Conservation (phyloP, 1,140 invertebrate species). For the Cyphomyrmex costatus region DNA sequence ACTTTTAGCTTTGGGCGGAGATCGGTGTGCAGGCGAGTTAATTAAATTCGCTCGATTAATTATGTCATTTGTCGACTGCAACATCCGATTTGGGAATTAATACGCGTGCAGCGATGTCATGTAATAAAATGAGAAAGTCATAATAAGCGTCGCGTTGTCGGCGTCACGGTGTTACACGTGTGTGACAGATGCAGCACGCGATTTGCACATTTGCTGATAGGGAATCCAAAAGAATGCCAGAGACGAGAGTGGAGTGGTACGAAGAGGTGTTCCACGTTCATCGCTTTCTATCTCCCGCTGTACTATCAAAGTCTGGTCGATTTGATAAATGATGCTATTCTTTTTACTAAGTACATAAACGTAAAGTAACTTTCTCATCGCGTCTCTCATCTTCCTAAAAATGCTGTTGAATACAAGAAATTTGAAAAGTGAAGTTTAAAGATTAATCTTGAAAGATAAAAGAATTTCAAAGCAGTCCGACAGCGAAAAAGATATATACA, state of each 20-base stretch:
- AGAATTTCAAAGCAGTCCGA: neutral
- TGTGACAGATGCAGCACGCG: conserved; percentile 55
- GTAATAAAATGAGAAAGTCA: conserved; percentile 63
- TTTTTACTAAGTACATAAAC: conserved; percentile 13
- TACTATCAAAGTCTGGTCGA: conserved; percentile 25
- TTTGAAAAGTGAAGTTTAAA: neutral
- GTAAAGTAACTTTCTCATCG: conserved; percentile 23
- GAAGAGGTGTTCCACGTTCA: conserved; percentile 10
- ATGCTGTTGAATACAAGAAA: conserved; percentile 18
- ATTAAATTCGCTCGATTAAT: conserved; percentile 84
- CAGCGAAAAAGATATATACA: neutral
- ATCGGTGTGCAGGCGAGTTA: conserved; percentile 73
- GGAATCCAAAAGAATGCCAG: conserved; percentile 41
- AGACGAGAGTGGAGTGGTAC: conserved; percentile 48
- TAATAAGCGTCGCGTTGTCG: neutral
- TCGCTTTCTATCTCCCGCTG: neutral
- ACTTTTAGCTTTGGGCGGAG: conserved; percentile 73
- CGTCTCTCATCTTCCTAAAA: conserved; percentile 9
- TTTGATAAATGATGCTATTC: conserved; percentile 37
- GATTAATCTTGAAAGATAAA: conserved; percentile 19
- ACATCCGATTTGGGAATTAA: conserved; percentile 76
- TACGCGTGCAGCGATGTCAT: conserved; percentile 59
- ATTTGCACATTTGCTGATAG: conserved; percentile 46
- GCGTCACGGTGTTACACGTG: conserved; percentile 14
- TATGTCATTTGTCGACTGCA: conserved; percentile 81